A percentile compares a stretch with the other conserved stretches of the same genome.
These are phyloP conservation scores for Poecilobothrus nobilitatus DNA, from an alignment of 2,888 invertebrate genomes.

Conservation along the genomic window DNA sequence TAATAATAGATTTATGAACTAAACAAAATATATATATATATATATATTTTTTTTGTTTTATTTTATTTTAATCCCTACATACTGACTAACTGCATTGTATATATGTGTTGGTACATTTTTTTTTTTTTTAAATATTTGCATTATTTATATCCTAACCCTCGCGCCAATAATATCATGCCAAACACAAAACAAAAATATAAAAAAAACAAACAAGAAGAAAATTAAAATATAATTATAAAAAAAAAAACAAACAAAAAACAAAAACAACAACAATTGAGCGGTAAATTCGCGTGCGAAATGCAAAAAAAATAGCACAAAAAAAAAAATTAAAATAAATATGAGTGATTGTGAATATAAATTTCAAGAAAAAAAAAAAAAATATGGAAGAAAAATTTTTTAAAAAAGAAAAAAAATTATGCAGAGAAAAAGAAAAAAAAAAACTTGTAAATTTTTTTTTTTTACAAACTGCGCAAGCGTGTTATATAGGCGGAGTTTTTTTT, in stretches of 20 bases:
- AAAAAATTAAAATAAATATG: not conserved
- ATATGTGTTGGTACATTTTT: too few relatives aligned
- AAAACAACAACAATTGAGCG: not conserved
- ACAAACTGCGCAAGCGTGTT: not conserved
- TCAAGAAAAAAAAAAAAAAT: not conserved
- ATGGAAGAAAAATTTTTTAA: conserved; percentile 1
- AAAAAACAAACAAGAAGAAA: not conserved
- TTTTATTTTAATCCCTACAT: too few relatives aligned
- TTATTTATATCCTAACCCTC: not conserved
- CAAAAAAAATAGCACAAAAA: too few relatives aligned
- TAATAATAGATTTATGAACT: too few relatives aligned
- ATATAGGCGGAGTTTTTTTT: conserved; percentile 5
- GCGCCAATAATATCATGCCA: conserved; percentile 1
- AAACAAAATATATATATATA: too few relatives aligned
- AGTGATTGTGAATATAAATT: conserved; percentile 3
- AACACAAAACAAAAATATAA: not conserved
- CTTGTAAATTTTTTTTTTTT: too few relatives aligned
- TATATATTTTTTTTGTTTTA: too few relatives aligned
- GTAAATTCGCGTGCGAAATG: not conserved
- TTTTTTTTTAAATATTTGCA: too few relatives aligned
- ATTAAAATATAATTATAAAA: too few relatives aligned
- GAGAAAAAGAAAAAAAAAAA: not conserved
- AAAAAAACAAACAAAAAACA: not conserved
- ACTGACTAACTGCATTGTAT: too few relatives aligned
- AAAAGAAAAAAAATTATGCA: not conserved